Evolutionary conservation across 2,888 invertebrate species (phyloP), one percentile per base, ranked within the genome.

Genomic region (Drosophila bunnanda): DNA sequence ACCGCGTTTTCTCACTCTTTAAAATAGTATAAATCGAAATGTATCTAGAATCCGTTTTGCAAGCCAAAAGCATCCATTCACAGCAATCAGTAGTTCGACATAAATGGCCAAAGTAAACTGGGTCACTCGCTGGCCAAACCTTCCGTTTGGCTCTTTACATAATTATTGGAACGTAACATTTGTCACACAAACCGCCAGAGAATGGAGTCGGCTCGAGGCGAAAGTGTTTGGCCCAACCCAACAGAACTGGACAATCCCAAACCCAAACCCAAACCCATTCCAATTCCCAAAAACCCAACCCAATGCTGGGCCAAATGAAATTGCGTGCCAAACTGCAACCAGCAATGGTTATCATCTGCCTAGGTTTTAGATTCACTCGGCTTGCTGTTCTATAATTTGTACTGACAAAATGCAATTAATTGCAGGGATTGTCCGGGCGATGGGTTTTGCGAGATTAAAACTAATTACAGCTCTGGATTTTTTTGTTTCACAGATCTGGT

Each of bases 161-260:
- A 72, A 78, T 86, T 85, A 86, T 85, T 87, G 85, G 85, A 86
- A 86, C 85, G 85, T 79, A 86, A 85, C 88, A 71, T 72, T 82
- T 86, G 84, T 74, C 75, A 81, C 86, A 86, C 66, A 80, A 75
- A 39, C 20, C 28, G 10, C 38, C 52, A 65, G 69, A 68, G 67
- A 61, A 60, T 56, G 48, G 61, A 54, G 53, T 54, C 52, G 48
- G 55, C 54, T 38, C 58, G 54, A 34, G 72, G 74, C 77, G 81
- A 80, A 79, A 80, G 78, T 82, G 68, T 55, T 30, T 52, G 58
- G 59, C 56, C 74, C 58, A 64, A 55, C 39, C 50, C 70, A 67
- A 17, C 52, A 39, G 54, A 62, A 70, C 57, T 20, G 52, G 65
- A 60, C 70, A 55, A 62, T 38, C 50, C 43, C 67, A 53, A 43